Evolutionary conservation across 37 sponge, comb jelly and placozoan species (phyloP).

Genomic region (Ianthella basta): DNA sequence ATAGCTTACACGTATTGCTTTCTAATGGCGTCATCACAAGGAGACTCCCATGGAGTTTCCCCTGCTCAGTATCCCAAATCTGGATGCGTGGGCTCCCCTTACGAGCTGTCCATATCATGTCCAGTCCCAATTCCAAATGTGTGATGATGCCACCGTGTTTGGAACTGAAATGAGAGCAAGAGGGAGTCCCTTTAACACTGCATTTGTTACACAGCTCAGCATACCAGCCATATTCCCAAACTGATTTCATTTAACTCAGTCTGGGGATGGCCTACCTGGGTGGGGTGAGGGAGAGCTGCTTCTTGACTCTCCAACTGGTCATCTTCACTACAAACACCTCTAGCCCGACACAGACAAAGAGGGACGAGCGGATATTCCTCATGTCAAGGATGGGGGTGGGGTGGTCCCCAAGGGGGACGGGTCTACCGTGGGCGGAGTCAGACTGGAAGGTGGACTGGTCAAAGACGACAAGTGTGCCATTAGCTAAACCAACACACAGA

Average conservation of each 20-base stretch:
- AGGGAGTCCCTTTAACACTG: too few species aligned
- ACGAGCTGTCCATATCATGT: slow-evolving; percentile 64
- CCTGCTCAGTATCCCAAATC: slow-evolving; percentile 72
- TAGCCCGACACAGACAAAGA: slow-evolving; percentile 1
- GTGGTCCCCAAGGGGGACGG: neutral
- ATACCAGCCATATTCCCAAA: neutral
- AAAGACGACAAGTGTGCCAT: slow-evolving; percentile 55
- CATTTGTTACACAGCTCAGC: too few species aligned
- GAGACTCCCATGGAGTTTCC: slow-evolving; percentile 31
- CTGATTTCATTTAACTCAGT: neutral
- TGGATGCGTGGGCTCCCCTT: slow-evolving; percentile 48
- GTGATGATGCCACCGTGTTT: slow-evolving; percentile 7
- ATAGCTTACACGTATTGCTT: slow-evolving; percentile 28
- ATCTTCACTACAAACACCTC: neutral
- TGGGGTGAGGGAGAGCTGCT: too few species aligned
- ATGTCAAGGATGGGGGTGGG: neutral
- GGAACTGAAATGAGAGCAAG: neutral
- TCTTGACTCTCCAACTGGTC: slow-evolving; percentile 1
- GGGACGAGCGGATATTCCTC: neutral
- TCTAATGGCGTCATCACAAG: slow-evolving; percentile 48
- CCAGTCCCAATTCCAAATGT: slow-evolving; percentile 47
- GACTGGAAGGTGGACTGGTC: slow-evolving; percentile 37
- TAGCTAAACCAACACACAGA: slow-evolving; percentile 73
- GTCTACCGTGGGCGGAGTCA: slow-evolving; percentile 1
- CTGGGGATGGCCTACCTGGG: neutral